A percentile compares a stretch with the other conserved stretches of the same genome.
These are phyloP conservation scores for Drosophila insularis DNA, from an alignment of 1,140 invertebrate species.

Conservation along the genomic window DNA sequence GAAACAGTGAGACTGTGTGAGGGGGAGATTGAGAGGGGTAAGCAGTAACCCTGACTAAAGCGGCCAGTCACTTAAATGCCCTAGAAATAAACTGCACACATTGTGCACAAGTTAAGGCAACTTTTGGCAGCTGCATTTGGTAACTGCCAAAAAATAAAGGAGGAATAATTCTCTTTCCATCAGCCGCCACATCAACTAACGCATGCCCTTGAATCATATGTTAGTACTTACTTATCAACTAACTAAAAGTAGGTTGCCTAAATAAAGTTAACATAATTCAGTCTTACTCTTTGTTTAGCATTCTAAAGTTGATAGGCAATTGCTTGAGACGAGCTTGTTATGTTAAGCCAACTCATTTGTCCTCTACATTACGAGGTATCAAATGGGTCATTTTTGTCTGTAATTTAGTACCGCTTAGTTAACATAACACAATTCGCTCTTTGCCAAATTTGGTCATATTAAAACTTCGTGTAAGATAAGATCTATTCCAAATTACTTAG, in stretches of 20 bases:
- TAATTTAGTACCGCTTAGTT: no score
- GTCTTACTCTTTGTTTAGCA: no score
- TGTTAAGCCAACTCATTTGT: no score
- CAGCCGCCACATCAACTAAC: conserved; percentile 17
- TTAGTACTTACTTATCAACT: background rate
- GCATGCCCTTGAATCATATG: conserved; percentile 31
- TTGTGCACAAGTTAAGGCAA: conserved; percentile 56
- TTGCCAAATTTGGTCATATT: no score
- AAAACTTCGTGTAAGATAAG: no score
- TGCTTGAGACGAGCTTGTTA: no score
- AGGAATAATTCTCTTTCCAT: background rate
- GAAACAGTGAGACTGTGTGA: background rate
- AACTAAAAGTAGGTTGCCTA: background rate
- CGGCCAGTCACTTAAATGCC: conserved; percentile 71
- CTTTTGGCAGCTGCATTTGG: conserved; percentile 68
- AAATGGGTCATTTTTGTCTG: no score
- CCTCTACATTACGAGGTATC: no score
- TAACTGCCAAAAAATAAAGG: conserved; percentile 30
- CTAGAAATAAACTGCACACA: conserved; percentile 75
- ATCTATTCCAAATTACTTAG: no score
- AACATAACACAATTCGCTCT: no score
- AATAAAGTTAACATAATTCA: background rate
- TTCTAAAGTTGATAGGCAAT: no score
- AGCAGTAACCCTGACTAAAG: conserved; percentile 48
- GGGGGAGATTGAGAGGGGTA: background rate